Evolutionary conservation across 2,797 vertebrate species (phyloP).

Genomic region (Silurus lanzhouensis): DNA sequence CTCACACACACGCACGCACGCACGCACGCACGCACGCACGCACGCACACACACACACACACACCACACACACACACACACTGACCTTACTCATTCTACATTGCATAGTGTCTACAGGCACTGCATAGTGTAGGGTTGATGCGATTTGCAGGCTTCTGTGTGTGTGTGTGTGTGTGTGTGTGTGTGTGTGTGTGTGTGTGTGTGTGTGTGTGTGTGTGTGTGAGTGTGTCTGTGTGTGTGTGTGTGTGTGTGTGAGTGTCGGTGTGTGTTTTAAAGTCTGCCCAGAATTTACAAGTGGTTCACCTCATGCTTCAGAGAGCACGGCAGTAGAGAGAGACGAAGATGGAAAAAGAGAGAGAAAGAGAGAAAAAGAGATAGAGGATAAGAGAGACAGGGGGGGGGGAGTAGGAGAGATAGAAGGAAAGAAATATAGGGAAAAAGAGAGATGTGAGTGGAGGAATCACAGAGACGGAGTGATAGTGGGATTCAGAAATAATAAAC

Average conservation of each 20-base stretch:
- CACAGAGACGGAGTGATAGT: neutral
- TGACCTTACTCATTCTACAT: too few relatives aligned
- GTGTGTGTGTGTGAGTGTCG: conserved; percentile 42
- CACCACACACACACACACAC: neutral
- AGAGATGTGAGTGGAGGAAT: conserved; percentile 51
- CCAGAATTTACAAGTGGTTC: conserved; percentile 56
- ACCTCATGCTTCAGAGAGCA: conserved; percentile 47
- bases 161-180: conserved; percentile 39
- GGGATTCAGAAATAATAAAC: neutral
- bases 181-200: conserved; percentile 35
- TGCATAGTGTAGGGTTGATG: neutral
- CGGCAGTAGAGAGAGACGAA: conserved; percentile 8
- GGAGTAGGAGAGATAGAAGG: conserved; percentile 15
- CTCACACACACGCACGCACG: neutral
- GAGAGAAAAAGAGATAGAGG: neutral
- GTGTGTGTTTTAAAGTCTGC: conserved; percentile 47
- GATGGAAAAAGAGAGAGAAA: too few relatives aligned
- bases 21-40: conserved; percentile 28
- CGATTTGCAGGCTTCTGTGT: conserved; percentile 22
- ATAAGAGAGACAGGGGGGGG: neutral
- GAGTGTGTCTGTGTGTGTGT: conserved; percentile 41
- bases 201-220: conserved; percentile 25
- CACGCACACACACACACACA: conserved; percentile 22
- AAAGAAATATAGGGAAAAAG: conserved; percentile 27
- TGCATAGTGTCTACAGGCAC: neutral